Percentiles rank a stretch among this genome's conserved stretches.
Evolutionary conservation across 2,113 vertebrate species (phyloP).

Genomic region (Callithrix jacchus): DNA sequence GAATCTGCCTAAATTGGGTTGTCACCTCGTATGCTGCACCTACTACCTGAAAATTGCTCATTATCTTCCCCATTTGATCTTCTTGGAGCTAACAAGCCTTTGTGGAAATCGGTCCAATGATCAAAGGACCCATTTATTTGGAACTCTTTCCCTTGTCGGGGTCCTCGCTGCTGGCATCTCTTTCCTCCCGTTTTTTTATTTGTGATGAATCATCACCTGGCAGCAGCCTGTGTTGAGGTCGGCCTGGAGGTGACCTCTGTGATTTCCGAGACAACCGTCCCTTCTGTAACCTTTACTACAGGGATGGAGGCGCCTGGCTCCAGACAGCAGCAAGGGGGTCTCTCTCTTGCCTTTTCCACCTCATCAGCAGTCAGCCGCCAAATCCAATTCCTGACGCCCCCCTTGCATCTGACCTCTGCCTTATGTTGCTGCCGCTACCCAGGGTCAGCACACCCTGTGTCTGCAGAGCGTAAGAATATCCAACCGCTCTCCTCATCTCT

Average conservation of each 20-base stretch:
- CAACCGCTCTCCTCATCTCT: rapidly evolving
- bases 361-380: neutral
- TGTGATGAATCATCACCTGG: slow-evolving; percentile 26
- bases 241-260: slow-evolving; percentile 51
- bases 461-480: rapidly evolving
- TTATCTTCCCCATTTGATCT: slow-evolving; percentile 64
- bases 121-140: slow-evolving; percentile 69
- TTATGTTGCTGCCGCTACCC: rapidly evolving
- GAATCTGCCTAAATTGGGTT: slow-evolving; percentile 68
- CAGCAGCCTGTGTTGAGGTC: neutral
- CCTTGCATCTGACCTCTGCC: neutral
- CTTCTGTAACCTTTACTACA: rapidly evolving
- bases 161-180: neutral
- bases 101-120: neutral
- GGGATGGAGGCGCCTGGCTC: rapidly evolving
- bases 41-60: slow-evolving; percentile 67
- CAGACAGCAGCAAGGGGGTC: rapidly evolving
- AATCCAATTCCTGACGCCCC: rapidly evolving
- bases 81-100: slow-evolving; percentile 49
- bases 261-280: rapidly evolving
- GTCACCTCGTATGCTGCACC: slow-evolving; percentile 57
- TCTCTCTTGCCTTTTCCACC: neutral
- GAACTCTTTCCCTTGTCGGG: neutral
- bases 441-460: rapidly evolving
- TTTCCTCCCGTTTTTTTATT: slow-evolving; percentile 16